phyloP scores from a whole-genome alignment of 2,797 vertebrate species.

The Naso thynnoides region DNA sequence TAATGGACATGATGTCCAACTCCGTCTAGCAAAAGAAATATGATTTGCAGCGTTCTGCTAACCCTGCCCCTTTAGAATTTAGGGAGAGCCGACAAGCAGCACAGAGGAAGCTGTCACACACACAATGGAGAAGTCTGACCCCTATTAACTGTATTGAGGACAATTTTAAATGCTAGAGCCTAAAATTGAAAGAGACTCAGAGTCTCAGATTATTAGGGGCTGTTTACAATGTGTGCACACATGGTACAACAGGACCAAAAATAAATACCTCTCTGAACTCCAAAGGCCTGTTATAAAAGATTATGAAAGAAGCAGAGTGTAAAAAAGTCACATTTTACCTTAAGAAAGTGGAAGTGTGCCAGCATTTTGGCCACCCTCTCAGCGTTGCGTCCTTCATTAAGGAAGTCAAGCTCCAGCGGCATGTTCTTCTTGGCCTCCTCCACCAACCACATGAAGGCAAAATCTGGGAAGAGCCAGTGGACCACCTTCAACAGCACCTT shows the following conservation, averaged over 20 bases:
- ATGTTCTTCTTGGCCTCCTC: constrained; percentile 98
- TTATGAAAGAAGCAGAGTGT: background rate
- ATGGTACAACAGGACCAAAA: background rate
- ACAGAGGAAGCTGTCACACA: constrained; percentile 28
- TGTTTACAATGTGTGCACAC: background rate
- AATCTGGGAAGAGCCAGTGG: constrained; percentile 95
- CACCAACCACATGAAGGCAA: constrained; percentile 97
- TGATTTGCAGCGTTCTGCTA: constrained; percentile 34
- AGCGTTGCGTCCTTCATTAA: constrained; percentile 94
- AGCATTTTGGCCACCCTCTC: constrained; percentile 92
- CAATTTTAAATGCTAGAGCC: constrained; percentile 7
- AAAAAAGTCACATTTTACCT: constrained; percentile 79
- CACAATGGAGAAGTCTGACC: constrained; percentile 29
- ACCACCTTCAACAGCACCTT: constrained; percentile 90
- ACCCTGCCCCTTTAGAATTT: constrained; percentile 16
- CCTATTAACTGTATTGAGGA: constrained; percentile 31
- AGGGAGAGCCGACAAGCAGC: constrained; percentile 24
- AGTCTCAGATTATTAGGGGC: constrained; percentile 9
- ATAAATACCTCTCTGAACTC: background rate
- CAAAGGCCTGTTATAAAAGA: background rate
- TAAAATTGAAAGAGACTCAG: constrained; percentile 19
- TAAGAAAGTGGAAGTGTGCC: constrained; percentile 90
- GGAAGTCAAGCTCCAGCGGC: constrained; percentile 95
- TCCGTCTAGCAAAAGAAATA: constrained; percentile 35
- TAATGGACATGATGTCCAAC: constrained; percentile 46